Base-by-base conservation (phyloP, 2,888 invertebrate species). In the Luperina testacea region DNA sequence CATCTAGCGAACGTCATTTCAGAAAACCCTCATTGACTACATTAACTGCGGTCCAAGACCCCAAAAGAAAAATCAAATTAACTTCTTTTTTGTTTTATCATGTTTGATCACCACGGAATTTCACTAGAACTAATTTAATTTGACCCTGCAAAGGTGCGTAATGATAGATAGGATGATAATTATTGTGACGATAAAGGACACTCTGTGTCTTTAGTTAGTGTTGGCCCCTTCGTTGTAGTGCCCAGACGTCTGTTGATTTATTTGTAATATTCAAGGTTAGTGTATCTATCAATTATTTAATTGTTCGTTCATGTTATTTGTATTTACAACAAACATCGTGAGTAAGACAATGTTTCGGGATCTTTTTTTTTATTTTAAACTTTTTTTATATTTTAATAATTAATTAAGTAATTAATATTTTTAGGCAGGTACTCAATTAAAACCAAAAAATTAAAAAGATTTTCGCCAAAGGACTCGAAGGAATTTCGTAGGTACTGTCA, bases 231-330 rank as follows among this genome's bases (percentile, higher is more conserved):
- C 51, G 61, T 57, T 42, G 17, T 57, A 15, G 42, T 11, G 61
- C 13, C 0, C 11, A 75, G 70, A 75, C 82, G 82, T 65, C 13
- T 32, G 51, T 48, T 61, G 20, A 13, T 17, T 24, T 24, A 9
- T 2, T 38, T 38, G 2, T 5, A 11, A 59, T 32, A 59, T 61
- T 48, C 65, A 61, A 81, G 81, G 81, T 81, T 20, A 81, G 81
- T 71, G 2, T 74, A 8, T 20, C 11, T 74, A 8, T 20, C 11
- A 13, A 48, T 32, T 8, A 4, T 45, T 45, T 45, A n/a, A 20
- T 72, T 48, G 32, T 59, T 32, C 0, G 17, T 45, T 51, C 3
- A 5, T 32, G 0, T 42, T 42, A 68, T 57, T 57, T 17, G 17
- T 38, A 8, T 61, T n/a, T 7, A 9, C 11, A 57, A 15, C 1